Conservation (phyloP, 2,113 vertebrate genomes). For the Trogon surrucura region DNA sequence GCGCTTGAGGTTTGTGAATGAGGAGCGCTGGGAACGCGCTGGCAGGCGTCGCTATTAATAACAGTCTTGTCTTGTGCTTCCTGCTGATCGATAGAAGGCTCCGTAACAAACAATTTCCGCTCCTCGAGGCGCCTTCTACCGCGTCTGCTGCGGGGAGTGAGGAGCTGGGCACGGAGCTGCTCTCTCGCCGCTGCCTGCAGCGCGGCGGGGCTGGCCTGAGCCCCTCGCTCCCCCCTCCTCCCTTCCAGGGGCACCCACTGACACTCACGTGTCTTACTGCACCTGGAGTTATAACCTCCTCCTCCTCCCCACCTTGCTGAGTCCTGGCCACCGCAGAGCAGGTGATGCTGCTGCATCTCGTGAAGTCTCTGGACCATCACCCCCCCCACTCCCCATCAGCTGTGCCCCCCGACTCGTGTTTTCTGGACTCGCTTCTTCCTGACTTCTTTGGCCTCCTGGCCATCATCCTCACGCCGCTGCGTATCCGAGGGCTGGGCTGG, state of each 20-base stretch:
- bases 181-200: rapidly evolving
- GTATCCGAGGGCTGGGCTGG: background rate
- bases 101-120: no score
- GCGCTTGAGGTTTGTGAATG: no score
- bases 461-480: no score
- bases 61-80: no score
- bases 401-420: no score
- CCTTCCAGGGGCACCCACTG: background rate
- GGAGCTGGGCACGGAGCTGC: no score
- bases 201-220: rapidly evolving
- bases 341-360: rapidly evolving
- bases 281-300: background rate
- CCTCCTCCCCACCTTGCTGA: background rate
- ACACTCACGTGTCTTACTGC: background rate
- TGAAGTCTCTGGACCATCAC: no score
- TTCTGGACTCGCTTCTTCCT: background rate
- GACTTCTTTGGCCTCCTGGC: background rate
- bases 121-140: no score
- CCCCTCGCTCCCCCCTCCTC: background rate
- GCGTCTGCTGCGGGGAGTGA: no score
- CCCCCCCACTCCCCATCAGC: background rate
- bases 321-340: rapidly evolving
- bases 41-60: no score
- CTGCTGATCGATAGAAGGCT: no score
- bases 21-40: no score